Evolutionary conservation across 2,888 invertebrate species (phyloP), one percentile per base, ranked within the genome.

Genomic region (Epirrhoe tristata): DNA sequence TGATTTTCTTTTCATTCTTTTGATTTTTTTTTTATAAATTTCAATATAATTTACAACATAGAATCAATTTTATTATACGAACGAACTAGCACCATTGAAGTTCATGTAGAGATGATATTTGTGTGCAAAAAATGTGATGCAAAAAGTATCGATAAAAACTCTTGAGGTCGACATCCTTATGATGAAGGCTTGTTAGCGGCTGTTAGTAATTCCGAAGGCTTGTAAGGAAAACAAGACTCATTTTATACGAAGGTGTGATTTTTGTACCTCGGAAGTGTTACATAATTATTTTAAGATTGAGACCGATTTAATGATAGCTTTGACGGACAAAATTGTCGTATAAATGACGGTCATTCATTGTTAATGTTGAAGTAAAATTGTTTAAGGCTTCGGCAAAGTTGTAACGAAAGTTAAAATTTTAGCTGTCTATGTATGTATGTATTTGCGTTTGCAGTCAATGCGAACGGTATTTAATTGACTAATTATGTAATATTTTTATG

Each of bases 171-270:
- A 87, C 90, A 86, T 89, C 88, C 90, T 89, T 91, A 91, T 89
- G 90, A 91, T 84, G 85, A 84, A 80, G 81, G 79, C 93, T 93
- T 92, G 93, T 93, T 93, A 93, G 88, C 86, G 86, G 81, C 82
- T 86, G 88, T 89, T 88, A 89, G 87, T 88, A 87, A 87, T 87
- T 87, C 85, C 55, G 58, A 51, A 62, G 58, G 34, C 57, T 58
- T 58, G 79, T 79, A 81, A 85, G 83, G 85, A 84, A 86, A 89
- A 86, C 81, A 84, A 87, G 86, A 84, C 85, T 85, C 85, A 89
- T 91, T 89, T 90, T 83, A 81, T 85, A 84, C 83, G 85, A 90
- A 90, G 90, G 91, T 91, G 91, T 91, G 90, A 92, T 91, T 90
- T 91, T 77, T 81, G 79, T 78, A 77, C 78, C 82, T 79, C 80